Conservation (phyloP, 1,140 invertebrate genomes). For the Sinella curviseta region DNA sequence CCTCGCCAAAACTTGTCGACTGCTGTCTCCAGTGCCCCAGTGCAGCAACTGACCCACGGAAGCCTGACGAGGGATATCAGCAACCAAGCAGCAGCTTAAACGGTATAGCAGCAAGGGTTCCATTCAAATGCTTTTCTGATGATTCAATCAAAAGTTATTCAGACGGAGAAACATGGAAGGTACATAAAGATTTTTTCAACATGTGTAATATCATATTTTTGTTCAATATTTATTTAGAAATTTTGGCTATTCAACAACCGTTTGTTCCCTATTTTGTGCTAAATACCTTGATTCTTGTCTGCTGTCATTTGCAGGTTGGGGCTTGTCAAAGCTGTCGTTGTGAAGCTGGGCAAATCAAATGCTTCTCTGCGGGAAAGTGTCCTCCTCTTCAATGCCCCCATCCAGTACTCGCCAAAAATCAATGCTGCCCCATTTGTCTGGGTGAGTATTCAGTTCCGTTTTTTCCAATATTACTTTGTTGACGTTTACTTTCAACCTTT, state of each 20-base stretch:
- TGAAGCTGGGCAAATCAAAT: slow-evolving; percentile 55
- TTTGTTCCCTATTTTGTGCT: no score
- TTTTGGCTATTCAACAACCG: no score
- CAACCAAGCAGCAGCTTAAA: slow-evolving; percentile 34
- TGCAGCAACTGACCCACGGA: slow-evolving; percentile 22
- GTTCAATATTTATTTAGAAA: no score
- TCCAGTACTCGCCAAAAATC: slow-evolving; percentile 57
- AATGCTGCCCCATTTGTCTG: slow-evolving; percentile 59
- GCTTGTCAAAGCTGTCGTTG: slow-evolving; percentile 59
- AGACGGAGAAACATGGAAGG: slow-evolving; percentile 56
- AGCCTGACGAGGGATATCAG: not conserved
- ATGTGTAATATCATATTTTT: not conserved
- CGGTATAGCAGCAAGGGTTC: slow-evolving; percentile 37
- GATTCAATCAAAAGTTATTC: slow-evolving; percentile 44
- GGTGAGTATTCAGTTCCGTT: no score
- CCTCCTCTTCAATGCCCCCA: slow-evolving; percentile 53
- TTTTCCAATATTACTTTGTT: no score
- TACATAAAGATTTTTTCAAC: slow-evolving; percentile 38
- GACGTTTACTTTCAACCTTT: no score
- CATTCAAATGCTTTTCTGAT: slow-evolving; percentile 46
- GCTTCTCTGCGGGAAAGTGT: slow-evolving; percentile 57
- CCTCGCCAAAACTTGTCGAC: slow-evolving; percentile 37
- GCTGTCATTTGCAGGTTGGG: slow-evolving; percentile 41
- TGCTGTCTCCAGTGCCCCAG: slow-evolving; percentile 51
- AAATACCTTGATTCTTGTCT: not conserved